Evolutionary conservation across 2,113 vertebrate genomes (phyloP), one percentile per base, ranked within the genome.

Genomic region (Picathartes gymnocephalus): DNA sequence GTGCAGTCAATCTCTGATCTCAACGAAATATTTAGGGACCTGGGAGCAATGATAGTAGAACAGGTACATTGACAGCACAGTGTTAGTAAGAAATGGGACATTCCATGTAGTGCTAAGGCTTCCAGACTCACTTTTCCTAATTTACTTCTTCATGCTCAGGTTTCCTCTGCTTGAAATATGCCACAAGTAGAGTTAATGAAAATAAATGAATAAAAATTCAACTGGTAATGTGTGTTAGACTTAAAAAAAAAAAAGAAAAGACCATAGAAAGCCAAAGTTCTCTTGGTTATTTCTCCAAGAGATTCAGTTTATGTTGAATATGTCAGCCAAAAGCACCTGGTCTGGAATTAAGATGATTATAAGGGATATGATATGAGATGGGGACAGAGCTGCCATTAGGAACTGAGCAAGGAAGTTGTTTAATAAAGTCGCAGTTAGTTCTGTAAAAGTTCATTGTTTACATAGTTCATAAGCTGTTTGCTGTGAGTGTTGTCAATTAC

Each of bases 1-100:
- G 98, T 99, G 24, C 99, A 99, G 96, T 99, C 99, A 48, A 99
- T 99, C 96, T 99, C 99, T 0, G 99, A 99, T 97, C 98, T 99
- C 82, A 99, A 99, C 53, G 99, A 99, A 71, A 98, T 99, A 92
- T 99, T 99, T 88, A 96, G 99, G 78, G 99, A 99, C 90, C 97
- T 99, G 83, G 99, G 98, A 60, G 97, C 98, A n/a, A 99, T 99
- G 99, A 98, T 99, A 84, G 99, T 99, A 72, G 99, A 99, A 90
- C 99, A 99, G 99, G 99, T 99, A 88, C 42, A 61, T 74, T 17
- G 33, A 13, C 56, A 70, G 48, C 33, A 35, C 35, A 42, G 54
- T n/a, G 30, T 20, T 31, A n/a, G 50, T 21, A 39, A 53, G 51
- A 73, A 83, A 21, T 16, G n/a, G 39, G 44, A 83, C 44, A 45